Percentiles rank a stretch among this genome's conserved stretches.
Evolutionary conservation across 2,113 vertebrate species (phyloP).

Genomic region (Clarias batrachus): DNA sequence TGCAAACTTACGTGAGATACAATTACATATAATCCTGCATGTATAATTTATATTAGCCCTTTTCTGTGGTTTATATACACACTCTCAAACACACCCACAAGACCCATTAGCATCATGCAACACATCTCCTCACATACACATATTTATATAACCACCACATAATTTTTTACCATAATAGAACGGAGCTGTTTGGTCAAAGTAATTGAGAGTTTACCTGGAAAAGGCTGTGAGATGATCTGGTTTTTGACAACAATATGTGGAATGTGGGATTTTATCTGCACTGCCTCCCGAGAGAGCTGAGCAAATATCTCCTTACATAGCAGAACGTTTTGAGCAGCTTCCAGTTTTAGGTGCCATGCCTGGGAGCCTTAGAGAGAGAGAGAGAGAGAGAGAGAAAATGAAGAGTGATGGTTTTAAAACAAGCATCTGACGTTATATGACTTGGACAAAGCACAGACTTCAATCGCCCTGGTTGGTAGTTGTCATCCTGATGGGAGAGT

Average conservation of each 20-base stretch:
- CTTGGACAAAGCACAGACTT: too few relatives aligned
- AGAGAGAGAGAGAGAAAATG: too few relatives aligned
- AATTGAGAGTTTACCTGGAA: constrained; percentile 79
- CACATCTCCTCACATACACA: background rate
- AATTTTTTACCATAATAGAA: background rate
- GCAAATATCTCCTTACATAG: constrained; percentile 98
- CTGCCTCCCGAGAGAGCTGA: constrained; percentile 94
- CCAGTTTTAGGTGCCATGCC: constrained; percentile 90
- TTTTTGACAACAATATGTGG: constrained; percentile 99
- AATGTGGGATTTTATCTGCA: constrained; percentile 97
- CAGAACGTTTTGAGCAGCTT: constrained; percentile 93
- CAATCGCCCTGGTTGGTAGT: too few relatives aligned
- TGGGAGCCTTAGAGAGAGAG: constrained; percentile 77
- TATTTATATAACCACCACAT: background rate
- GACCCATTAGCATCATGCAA: too few relatives aligned
- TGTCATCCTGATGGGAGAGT: too few relatives aligned
- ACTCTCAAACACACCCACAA: background rate
- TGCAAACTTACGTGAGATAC: background rate
- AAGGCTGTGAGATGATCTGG: constrained; percentile 97
- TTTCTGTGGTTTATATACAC: background rate
- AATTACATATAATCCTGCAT: background rate
- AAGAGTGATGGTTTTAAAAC: background rate
- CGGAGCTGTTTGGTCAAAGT: background rate
- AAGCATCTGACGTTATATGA: too few relatives aligned
- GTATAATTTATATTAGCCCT: background rate